Evolutionary conservation across 1,140 invertebrate species (phyloP).

Genomic region (Ostrea edulis): DNA sequence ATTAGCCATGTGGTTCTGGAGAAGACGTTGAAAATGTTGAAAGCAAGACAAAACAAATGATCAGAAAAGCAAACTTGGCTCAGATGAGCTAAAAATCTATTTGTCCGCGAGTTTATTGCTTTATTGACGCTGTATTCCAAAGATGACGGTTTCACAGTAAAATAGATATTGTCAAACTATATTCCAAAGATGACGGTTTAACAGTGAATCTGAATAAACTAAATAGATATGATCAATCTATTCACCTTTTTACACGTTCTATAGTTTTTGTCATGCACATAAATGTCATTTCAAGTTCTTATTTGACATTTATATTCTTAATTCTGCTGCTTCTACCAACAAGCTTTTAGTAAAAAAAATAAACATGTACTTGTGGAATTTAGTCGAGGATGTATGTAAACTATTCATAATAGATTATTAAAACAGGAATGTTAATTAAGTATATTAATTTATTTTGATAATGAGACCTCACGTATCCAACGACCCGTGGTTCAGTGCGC

Average conservation of each 20-base stretch:
- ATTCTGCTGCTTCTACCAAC: not conserved
- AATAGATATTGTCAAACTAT: not conserved
- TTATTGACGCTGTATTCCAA: no score
- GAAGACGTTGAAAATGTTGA: no score
- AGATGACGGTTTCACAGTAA: not conserved
- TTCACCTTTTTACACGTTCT: conserved; percentile 6
- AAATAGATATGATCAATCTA: not conserved
- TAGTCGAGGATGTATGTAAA: not conserved
- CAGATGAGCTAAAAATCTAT: no score
- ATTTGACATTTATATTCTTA: not conserved
- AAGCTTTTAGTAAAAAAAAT: not conserved
- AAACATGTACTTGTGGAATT: conserved; percentile 10
- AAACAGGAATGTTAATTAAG: conserved; percentile 35
- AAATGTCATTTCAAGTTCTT: not conserved
- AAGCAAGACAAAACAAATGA: no score
- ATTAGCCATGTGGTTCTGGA: no score
- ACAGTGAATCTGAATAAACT: not conserved
- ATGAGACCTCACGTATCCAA: conserved; percentile 12
- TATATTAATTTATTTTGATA: not conserved
- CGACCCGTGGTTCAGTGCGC: not conserved
- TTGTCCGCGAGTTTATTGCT: no score
- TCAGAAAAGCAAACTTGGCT: no score
- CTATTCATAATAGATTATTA: not conserved
- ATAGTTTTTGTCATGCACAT: conserved; percentile 8
- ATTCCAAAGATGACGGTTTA: no score